Base-by-base conservation (phyloP, 2,113 vertebrate species). In the Brienomyrus brachyistius region DNA sequence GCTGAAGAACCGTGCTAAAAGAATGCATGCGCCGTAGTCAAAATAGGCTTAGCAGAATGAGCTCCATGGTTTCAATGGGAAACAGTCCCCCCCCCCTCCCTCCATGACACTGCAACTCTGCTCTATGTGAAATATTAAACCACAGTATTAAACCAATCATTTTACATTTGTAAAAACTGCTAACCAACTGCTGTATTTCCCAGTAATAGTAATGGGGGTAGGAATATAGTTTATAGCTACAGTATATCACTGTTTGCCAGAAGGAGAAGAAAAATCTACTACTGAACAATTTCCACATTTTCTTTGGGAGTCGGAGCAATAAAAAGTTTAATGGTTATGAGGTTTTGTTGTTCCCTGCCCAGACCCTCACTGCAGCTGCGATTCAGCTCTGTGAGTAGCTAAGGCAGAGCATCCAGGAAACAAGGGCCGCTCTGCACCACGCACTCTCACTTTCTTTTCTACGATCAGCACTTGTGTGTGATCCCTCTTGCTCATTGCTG, bases 1-100 rank as follows among this genome's bases (percentile, higher is more conserved):
- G n/a, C n/a, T 70, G 62, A 31, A 70, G 27, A 70, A 31, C 13
- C 2, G 11, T 70, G 27, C 62, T 31, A 11, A 31, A 62, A n/a
- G 56, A n/a, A 70, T 27, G 3, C 74, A 77, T 17, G 17, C 35
- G 40, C 0, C 35, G 5, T 80, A 80, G 35, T 80, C 6, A 70
- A 70, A 70, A 70, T 70, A 13, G 62, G 62, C 62, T 31, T 66
- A 0, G 54, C 54, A 59, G 23, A 27, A 27, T 9, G 23, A 27
- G 9, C 23, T 66, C 59, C 59, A 11, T 27, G 11, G 31, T 40
- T 77, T 31, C 9, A 35, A 27, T 5, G 1, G 66, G 9, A 15
- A 74, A 4, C 4, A 3, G 66, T 1, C 1, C 0, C 23, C 3
- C 27, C 27, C 0, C n/a, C 0, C 3, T 4, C n/a, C 0, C 70